Evolutionary conservation across 2,888 invertebrate species (phyloP).

Genomic region (Elgonia sp.): DNA sequence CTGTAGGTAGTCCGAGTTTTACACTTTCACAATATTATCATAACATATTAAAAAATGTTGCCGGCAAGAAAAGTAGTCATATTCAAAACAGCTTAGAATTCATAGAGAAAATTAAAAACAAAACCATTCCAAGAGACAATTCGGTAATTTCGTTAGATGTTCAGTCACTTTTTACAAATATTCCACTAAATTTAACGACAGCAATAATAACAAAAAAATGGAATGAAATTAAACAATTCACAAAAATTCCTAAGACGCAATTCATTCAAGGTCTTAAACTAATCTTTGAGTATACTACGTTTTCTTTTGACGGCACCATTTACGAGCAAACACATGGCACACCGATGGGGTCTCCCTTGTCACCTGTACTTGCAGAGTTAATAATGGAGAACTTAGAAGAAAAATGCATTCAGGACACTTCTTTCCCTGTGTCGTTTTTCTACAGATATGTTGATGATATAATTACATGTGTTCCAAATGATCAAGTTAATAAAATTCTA

Average conservation of each 20-base stretch:
- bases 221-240: slow-evolving; percentile 5
- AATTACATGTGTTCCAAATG: slow-evolving; percentile 34
- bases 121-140: no score
- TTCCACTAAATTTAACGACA: no score
- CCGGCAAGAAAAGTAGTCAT: no score
- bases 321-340: slow-evolving; percentile 46
- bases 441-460: no score
- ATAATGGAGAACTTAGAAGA: slow-evolving; percentile 45
- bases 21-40: no score
- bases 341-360: slow-evolving; percentile 63
- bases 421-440: slow-evolving; percentile 24
- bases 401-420: neutral
- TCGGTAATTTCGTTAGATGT: no score
- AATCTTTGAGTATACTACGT: slow-evolving; percentile 8
- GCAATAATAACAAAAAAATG: no score
- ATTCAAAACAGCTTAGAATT: no score
- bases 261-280: slow-evolving; percentile 20
- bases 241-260: slow-evolving; percentile 17
- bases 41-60: no score
- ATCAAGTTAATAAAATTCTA: slow-evolving; percentile 16
- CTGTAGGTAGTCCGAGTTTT: no score
- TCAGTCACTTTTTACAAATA: no score
- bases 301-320: neutral
- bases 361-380: slow-evolving; percentile 39
- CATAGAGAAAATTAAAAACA: no score